Conservation (phyloP, 2,888 invertebrate genomes). For the Netelia fuscicornis region DNA sequence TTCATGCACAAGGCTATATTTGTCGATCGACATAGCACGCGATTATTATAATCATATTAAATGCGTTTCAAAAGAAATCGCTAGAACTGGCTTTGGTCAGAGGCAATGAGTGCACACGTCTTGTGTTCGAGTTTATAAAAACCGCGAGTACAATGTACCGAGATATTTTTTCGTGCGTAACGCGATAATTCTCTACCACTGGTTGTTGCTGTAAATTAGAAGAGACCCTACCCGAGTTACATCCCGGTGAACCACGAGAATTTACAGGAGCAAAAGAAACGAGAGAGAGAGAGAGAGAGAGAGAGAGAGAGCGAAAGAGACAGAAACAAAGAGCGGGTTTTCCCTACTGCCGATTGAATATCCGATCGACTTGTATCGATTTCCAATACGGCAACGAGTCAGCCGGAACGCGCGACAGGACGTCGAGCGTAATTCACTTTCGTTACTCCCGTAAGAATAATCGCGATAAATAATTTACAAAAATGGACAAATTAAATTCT, state of each 20-base stretch:
- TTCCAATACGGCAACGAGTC: conserved; percentile 19
- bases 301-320: not conserved
- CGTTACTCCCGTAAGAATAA: not conserved
- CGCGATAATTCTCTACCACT: conserved; percentile 30
- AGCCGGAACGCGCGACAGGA: conserved; percentile 5
- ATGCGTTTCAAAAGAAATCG: conserved; percentile 40
- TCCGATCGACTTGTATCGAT: conserved; percentile 48
- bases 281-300: no score
- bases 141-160: conserved; percentile 52
- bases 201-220: not conserved
- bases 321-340: conserved; percentile 4
- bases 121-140: not conserved
- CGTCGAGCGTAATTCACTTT: not conserved
- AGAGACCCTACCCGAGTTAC: conserved; percentile 11
- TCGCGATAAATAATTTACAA: not conserved
- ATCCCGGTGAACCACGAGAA: conserved; percentile 47
- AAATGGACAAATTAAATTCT: not conserved
- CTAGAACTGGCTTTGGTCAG: conserved; percentile 9
- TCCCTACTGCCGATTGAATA: conserved; percentile 48
- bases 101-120: conserved; percentile 13
- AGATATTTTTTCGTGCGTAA: conserved; percentile 61
- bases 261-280: conserved; percentile 6
- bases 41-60: conserved; percentile 51
- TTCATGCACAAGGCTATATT: not conserved
- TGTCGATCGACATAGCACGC: conserved; percentile 52